Conservation (phyloP, 64 coral and sea anemone genomes). For the Dendronephthya gigantea region DNA sequence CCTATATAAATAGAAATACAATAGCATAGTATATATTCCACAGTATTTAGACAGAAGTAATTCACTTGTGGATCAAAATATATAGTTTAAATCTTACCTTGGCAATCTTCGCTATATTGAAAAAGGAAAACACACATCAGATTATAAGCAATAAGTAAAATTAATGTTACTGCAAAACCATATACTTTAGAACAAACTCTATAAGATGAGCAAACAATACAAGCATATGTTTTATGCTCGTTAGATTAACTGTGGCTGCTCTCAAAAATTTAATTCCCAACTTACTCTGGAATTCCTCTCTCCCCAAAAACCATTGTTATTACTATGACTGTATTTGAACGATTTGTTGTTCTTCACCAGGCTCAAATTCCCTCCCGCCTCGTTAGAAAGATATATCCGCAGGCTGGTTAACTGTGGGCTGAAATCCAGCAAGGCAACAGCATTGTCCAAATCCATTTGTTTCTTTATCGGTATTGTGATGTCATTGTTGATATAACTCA, state of each 20-base stretch:
- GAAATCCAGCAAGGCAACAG: conserved; percentile 77
- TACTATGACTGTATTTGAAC: conserved; percentile 10
- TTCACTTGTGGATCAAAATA: too few species aligned
- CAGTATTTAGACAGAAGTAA: too few species aligned
- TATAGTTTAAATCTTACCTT: neutral
- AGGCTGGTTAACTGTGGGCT: conserved; percentile 87
- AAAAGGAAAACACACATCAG: neutral
- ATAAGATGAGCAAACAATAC: too few species aligned
- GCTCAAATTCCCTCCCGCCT: conserved; percentile 46
- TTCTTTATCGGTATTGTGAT: conserved; percentile 90
- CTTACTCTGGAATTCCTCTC: neutral
- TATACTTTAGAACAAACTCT: too few species aligned
- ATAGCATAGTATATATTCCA: too few species aligned
- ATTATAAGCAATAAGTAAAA: neutral
- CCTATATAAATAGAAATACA: neutral
- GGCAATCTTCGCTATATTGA: neutral
- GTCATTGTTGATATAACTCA: conserved; percentile 97
- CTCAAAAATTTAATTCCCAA: too few species aligned
- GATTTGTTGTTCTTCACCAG: conserved; percentile 32
- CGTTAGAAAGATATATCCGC: conserved; percentile 67
- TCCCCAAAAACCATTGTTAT: conserved; percentile 19
- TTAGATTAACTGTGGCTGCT: too few species aligned
- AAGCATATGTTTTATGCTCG: too few species aligned
- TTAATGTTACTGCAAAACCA: too few species aligned
- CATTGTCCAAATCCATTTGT: conserved; percentile 90